Base-by-base conservation (phyloP, 2,797 vertebrate species). In the Siniperca undulata region DNA sequence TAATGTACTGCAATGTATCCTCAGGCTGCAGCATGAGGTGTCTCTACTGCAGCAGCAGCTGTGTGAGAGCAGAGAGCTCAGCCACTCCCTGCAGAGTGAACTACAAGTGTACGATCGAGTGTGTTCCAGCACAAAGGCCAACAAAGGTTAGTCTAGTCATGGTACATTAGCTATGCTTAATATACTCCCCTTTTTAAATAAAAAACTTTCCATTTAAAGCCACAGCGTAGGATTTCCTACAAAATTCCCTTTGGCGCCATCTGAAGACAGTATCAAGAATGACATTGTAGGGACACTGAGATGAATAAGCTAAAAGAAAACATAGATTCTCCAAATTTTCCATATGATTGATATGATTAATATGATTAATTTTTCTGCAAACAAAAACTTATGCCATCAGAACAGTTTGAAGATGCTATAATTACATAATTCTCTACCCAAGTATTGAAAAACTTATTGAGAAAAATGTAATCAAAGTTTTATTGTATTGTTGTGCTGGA, bases 11-110 rank as follows among this genome's bases (percentile, higher is more conserved):
- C 40, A 14, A 5, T 42, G 42, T 70, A 22, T 82, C 3, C 40
- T 34, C 91, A 99, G 98, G 92, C 93, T 98, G 67, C 97, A 97
- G 83, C 97, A 97, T 52, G 97, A 97, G 4, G 95, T 95, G 82
- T 95, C 92, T 0, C 94, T 98, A 10, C 95, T 99, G 80, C 97
- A 98, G 90, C 98, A 98, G 85, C 97, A 99, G 95, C 92, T 96
- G 0, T 96, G 96, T 74, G 98, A 98, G 92, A 97, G 96, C 80
- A 95, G 93, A 67, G 94, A 96, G 81, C 96, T 99, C 72, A 94
- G 97, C 77, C 96, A 96, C 90, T 95, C 97, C 13, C 94, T 98
- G 81, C 97, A 97, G 67, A 92, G 95, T 0, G 97, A 98, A 86
- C 95, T 99, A 38, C 97, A 95, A 0, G 91, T 97, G 80, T 97